phyloP scores from a whole-genome alignment of 2,888 invertebrate species.

The Tenthredo livida region DNA sequence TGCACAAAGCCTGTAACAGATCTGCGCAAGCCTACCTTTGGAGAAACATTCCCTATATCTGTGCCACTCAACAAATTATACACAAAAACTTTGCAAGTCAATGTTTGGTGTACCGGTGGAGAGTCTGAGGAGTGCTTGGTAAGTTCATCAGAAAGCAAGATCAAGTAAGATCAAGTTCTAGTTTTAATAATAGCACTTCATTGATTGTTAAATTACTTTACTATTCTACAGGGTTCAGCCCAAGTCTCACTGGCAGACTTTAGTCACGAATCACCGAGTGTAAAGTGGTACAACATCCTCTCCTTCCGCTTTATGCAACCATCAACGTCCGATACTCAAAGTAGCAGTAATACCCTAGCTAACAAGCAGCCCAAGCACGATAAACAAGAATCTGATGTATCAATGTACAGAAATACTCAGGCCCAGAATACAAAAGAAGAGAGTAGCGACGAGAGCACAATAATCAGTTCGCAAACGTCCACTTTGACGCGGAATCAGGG shows the following conservation, averaged over 20 bases:
- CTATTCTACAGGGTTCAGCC: constrained; percentile 88
- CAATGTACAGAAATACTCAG: constrained; percentile 72
- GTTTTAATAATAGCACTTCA: constrained; percentile 32
- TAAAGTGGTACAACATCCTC: constrained; percentile 97
- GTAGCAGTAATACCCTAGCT: constrained; percentile 60
- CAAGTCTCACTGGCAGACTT: constrained; percentile 98
- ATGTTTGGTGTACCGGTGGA: constrained; percentile 88
- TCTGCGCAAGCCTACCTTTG: constrained; percentile 87
- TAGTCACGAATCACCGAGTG: constrained; percentile 88
- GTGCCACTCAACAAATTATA: constrained; percentile 88
- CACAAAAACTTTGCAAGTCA: constrained; percentile 94
- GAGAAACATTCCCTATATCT: constrained; percentile 88
- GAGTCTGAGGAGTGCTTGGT: constrained; percentile 92
- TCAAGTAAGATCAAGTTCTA: neutral
- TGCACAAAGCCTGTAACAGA: constrained; percentile 87
- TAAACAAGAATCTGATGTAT: constrained; percentile 80
- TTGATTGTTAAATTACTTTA: constrained; percentile 58
- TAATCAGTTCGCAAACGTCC: constrained; percentile 97
- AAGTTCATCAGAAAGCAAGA: constrained; percentile 75
- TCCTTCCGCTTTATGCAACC: constrained; percentile 89
- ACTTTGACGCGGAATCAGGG: constrained; percentile 93
- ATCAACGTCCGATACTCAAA: constrained; percentile 74
- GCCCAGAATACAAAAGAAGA: constrained; percentile 85
- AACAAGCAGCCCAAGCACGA: constrained; percentile 72
- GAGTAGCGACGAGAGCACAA: constrained; percentile 97